Base-by-base conservation (phyloP, 2,888 invertebrate genomes). In the Thymelicus lineola region DNA sequence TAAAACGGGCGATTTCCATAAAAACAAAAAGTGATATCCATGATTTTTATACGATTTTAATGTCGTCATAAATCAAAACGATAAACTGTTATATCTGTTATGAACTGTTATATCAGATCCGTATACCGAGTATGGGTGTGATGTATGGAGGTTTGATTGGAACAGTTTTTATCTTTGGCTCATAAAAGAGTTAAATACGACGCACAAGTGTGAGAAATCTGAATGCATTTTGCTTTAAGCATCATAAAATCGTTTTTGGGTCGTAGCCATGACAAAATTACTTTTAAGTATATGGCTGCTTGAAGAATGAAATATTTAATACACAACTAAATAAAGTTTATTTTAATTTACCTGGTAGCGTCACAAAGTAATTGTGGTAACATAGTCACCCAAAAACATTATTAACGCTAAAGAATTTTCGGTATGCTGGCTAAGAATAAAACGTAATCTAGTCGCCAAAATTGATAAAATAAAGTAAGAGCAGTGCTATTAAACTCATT, bases 31-130 rank as follows among this genome's bases (percentile, higher is more conserved):
- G 79, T 58, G 73, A 75, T 75, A 81, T 81, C 83, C 85, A 82
- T 86, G 84, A 86, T 86, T 88, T 85, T 89, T 84, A 84, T 80
- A 77, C 73, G 80, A 79, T 78, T 84, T 85, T 87, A 88, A 88
- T 89, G 82, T 81, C 77, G 75, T 77, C 78, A 87, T 89, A 89
- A 90, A 90, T 89, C 88, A 85, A 76, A 64, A 73, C 73, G 80
- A 84, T 87, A 86, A 84, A 87, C 74, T 82, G 80, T 68, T 68
- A 68, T 68, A 68, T 68, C 62, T 68, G 68, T 62, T 68, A 68
- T 68, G 62, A 62, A 68, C 55, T 57, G 68, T 57, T 63, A 63
- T 86, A 86, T 84, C 83, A 79, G 82, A 82, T 83, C 76, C 74
- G 74, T 73, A 72, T 76, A 74, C 72, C 67, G 72, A 70, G 70